A percentile compares a stretch with the other conserved stretches of the same genome.
Evolutionary conservation across 1,140 invertebrate species (phyloP).

Genomic region (Apis florea): DNA sequence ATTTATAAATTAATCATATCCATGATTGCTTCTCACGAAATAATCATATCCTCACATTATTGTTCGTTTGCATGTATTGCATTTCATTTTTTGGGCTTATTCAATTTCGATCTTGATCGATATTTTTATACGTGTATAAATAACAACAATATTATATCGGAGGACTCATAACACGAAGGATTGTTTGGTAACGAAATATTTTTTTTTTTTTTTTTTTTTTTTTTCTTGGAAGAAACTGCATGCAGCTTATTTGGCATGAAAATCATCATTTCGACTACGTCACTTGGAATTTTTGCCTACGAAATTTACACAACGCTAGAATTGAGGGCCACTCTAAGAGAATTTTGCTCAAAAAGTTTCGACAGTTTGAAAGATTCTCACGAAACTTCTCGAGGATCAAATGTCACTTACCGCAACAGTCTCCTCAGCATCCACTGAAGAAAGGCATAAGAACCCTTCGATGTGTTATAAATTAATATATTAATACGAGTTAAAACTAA

Average conservation of each 20-base stretch:
- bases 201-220: neutral
- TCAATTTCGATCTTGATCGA: neutral
- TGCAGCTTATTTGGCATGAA: slow-evolving; percentile 36
- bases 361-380: neutral
- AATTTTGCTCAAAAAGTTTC: neutral
- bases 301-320: neutral
- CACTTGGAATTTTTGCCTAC: neutral
- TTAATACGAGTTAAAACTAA: neutral
- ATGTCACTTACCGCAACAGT: too few species aligned
- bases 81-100: neutral
- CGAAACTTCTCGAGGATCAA: neutral
- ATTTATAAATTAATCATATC: too few species aligned
- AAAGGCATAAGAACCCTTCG: neutral
- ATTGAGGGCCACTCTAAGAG: slow-evolving; percentile 20
- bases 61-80: neutral
- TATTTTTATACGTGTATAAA: neutral
- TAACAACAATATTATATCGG: neutral
- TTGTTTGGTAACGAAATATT: neutral
- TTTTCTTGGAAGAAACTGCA: neutral
- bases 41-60: neutral
- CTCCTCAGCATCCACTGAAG: neutral
- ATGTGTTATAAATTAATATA: neutral
- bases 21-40: neutral
- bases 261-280: neutral
- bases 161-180: too few species aligned